Percentiles rank a stretch among this genome's conserved stretches.
phyloP scores from a whole-genome alignment of 2,113 vertebrate species.

The Lathamus discolor region DNA sequence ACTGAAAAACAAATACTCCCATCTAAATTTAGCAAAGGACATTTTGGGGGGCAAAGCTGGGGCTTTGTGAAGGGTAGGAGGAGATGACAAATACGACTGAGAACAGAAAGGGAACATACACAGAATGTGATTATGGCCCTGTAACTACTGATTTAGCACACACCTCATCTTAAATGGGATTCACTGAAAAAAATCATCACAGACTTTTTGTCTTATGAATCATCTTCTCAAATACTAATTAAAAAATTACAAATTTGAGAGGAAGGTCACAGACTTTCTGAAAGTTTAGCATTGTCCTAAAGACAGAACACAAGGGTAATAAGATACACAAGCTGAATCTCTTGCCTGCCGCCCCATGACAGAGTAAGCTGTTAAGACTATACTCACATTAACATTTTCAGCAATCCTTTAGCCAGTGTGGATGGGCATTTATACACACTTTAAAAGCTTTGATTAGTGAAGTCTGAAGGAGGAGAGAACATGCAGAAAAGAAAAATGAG shows the following conservation, averaged over 20 bases:
- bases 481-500: neutral
- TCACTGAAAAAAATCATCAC: neutral
- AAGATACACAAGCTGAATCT: neutral
- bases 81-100: slow-evolving; percentile 2
- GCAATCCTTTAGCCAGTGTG: neutral
- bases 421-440: neutral
- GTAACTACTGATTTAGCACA: neutral
- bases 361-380: neutral
- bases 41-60: neutral
- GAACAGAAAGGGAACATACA: neutral
- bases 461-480: neutral
- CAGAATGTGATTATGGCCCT: neutral
- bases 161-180: neutral
- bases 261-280: neutral
- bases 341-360: neutral
- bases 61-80: neutral
- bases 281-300: neutral
- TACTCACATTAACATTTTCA: neutral
- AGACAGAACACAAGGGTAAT: neutral
- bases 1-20: slow-evolving; percentile 26
- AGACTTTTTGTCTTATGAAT: neutral
- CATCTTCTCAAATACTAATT: neutral
- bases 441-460: neutral
- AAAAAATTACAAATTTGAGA: neutral
- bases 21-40: slow-evolving; percentile 11